Conservation (phyloP, 2,113 vertebrate species). For the Turdus rufiventris region DNA sequence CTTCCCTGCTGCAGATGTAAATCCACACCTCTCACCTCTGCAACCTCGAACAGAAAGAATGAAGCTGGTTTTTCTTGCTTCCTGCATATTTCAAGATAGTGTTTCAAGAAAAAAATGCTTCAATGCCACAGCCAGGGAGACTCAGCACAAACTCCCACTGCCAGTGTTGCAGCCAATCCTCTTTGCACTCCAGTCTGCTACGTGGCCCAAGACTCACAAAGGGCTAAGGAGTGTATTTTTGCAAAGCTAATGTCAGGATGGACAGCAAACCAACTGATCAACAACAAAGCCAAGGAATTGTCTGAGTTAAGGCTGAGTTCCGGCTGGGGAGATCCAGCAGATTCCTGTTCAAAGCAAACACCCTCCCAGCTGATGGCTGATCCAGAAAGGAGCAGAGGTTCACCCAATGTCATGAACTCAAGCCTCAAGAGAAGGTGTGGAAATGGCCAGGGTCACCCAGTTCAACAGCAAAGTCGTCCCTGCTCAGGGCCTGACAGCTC, state of each 20-base stretch:
- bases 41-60: not conserved
- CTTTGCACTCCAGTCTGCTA: not conserved
- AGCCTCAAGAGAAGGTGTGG: not conserved
- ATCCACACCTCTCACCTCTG: not conserved
- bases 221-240: not conserved
- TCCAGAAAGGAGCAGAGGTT: not conserved
- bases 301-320: not conserved
- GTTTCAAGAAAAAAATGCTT: conserved; percentile 12
- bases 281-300: not conserved
- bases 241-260: not conserved
- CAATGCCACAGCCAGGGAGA: not conserved
- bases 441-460: not conserved
- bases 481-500: not conserved
- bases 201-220: not conserved
- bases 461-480: not conserved
- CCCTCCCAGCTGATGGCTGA: not conserved
- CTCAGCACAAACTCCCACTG: not conserved
- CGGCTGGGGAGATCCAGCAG: not conserved
- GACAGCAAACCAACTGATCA: not conserved
- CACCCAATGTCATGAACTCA: not conserved
- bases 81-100: conserved; percentile 21
- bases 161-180: not conserved
- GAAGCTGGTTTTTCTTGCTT: not conserved
- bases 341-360: not conserved
- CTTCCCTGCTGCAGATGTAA: not conserved